These are phyloP conservation scores for Philaenus spumarius DNA, from an alignment of 1,140 invertebrate genomes.

Conservation along the genomic window DNA sequence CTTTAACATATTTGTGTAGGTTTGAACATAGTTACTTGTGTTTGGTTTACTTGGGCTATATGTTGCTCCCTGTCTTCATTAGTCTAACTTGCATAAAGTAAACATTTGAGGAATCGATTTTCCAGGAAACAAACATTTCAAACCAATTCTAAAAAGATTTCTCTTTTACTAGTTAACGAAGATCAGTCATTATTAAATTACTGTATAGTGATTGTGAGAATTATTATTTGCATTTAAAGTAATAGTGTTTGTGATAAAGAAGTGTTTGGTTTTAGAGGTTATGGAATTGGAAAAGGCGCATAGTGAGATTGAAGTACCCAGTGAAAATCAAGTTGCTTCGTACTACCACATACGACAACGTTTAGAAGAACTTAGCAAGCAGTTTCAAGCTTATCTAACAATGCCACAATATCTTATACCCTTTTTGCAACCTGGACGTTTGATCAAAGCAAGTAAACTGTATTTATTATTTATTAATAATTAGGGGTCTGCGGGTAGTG, in stretches of 20 bases:
- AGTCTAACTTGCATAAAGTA: no score
- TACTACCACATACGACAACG: conserved; percentile 84
- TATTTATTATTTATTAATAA: conserved; percentile 15
- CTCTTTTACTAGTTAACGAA: neutral
- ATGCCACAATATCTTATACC: conserved; percentile 85
- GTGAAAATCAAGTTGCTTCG: conserved; percentile 69
- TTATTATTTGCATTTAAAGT: no score
- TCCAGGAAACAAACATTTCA: no score
- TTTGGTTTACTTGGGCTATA: no score
- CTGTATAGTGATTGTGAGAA: neutral
- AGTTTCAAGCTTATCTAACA: conserved; percentile 60
- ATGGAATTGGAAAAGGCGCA: conserved; percentile 61
- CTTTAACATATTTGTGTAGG: no score
- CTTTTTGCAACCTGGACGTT: conserved; percentile 88
- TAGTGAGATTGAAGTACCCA: conserved; percentile 53
- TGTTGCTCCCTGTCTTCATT: no score
- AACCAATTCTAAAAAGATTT: no score
- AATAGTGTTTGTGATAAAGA: no score
- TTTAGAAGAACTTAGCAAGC: conserved; percentile 61
- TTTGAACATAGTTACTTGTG: no score
- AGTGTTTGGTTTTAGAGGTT: conserved; percentile 67
- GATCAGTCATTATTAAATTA: neutral
- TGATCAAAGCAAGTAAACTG: conserved; percentile 66
- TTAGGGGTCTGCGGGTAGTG: no score
- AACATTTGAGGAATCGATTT: no score